Conservation (phyloP, 2,113 vertebrate species). For the Phoenicopterus ruber region DNA sequence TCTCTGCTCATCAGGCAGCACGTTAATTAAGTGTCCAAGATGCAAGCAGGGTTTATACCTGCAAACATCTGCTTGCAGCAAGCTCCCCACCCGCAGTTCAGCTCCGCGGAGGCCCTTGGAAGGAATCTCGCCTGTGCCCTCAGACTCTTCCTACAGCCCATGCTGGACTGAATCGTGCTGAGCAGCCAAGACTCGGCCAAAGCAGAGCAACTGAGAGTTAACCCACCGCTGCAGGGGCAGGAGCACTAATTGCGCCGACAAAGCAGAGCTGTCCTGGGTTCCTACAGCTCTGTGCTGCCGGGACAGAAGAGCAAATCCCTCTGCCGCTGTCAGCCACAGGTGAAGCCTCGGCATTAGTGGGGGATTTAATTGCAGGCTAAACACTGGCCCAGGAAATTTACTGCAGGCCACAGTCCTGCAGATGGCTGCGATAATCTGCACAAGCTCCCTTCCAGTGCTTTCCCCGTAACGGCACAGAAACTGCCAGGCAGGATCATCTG, state of each 20-base stretch:
- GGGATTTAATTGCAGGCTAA: not conserved
- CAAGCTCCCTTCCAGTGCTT: not conserved
- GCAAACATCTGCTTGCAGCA: not conserved
- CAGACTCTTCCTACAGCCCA: accelerated
- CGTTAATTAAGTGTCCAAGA: not conserved
- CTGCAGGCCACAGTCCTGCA: not conserved
- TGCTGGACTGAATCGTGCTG: not conserved
- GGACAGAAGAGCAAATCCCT: not conserved
- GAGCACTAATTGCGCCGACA: not conserved
- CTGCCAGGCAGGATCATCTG: not conserved
- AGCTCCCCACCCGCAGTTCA: not conserved
- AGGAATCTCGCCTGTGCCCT: not conserved
- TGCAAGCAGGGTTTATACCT: not conserved
- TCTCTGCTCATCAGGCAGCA: not conserved
- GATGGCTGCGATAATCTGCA: not conserved
- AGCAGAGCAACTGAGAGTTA: not conserved
- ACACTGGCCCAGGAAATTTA: not conserved
- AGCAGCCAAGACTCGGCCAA: not conserved
- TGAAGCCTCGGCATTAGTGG: not conserved
- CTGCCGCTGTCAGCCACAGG: not conserved
- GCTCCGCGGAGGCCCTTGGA: not conserved
- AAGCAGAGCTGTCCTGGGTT: not conserved
- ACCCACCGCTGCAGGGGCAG: accelerated
- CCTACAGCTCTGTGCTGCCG: not conserved
- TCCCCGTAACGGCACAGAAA: not conserved